phyloP scores from a whole-genome alignment of 2,888 invertebrate genomes.

The Coelopa pilipes region DNA sequence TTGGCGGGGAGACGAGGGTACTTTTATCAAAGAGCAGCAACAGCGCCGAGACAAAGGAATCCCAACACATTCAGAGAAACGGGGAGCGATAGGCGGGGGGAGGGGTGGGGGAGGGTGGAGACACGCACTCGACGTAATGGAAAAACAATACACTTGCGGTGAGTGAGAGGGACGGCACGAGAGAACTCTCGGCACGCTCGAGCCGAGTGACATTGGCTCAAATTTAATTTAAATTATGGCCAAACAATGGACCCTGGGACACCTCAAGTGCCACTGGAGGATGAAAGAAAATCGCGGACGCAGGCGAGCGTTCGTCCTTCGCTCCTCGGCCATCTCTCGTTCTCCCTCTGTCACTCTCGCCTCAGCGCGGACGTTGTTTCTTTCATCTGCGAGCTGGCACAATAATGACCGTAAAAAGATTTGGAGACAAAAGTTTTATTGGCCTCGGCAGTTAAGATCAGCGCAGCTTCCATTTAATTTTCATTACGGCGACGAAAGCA shows the following conservation, averaged over 20 bases:
- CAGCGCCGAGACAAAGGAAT: constrained; percentile 26
- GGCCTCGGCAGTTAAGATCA: constrained; percentile 31
- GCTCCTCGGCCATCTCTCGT: neutral
- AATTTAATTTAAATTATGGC: constrained; percentile 60
- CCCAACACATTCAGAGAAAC: too few species aligned
- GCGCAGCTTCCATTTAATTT: constrained; percentile 30
- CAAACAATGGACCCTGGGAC: constrained; percentile 4
- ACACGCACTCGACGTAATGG: constrained; percentile 48
- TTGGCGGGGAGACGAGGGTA: constrained; percentile 30
- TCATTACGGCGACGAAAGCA: constrained; percentile 21
- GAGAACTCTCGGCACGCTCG: constrained; percentile 20
- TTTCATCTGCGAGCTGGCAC: neutral
- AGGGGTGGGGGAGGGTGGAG: neutral
- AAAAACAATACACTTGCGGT: constrained; percentile 54
- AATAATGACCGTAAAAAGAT: constrained; percentile 36
- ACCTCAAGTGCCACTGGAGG: neutral
- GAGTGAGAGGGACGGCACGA: neutral
- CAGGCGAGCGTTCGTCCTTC: neutral
- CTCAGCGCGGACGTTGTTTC: neutral
- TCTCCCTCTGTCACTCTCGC: neutral
- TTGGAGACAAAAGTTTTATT: constrained; percentile 39
- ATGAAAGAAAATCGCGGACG: neutral
- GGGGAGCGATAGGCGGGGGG: too few species aligned
- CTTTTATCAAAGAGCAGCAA: constrained; percentile 27
- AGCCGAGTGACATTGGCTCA: constrained; percentile 56